These are phyloP conservation scores for Mythimna albipuncta DNA, from an alignment of 2,888 invertebrate genomes.

Conservation along the genomic window DNA sequence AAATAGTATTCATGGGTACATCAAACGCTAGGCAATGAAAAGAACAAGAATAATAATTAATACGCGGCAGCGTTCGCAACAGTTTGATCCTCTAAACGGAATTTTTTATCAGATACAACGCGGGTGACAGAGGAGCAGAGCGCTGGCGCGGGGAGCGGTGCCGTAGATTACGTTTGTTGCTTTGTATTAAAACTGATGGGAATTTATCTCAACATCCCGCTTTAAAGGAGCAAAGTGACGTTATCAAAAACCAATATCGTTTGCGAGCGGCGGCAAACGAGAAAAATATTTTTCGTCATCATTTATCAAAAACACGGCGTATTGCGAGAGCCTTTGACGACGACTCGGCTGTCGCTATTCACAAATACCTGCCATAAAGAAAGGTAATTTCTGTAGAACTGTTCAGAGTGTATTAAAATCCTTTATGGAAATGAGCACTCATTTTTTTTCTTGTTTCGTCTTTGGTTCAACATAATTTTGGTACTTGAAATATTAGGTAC, in stretches of 20 bases:
- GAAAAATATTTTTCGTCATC: conserved; percentile 69
- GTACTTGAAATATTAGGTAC: not conserved
- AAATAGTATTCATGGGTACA: conserved; percentile 14
- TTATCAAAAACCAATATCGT: conserved; percentile 74
- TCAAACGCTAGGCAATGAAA: conserved; percentile 30
- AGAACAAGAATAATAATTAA: conserved; percentile 49
- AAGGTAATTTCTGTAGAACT: conserved; percentile 73
- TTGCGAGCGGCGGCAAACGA: conserved; percentile 45
- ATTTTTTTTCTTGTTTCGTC: conserved; percentile 47
- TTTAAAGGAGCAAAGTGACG: conserved; percentile 67
- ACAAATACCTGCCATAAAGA: conserved; percentile 62
- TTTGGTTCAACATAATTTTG: conserved; percentile 18
- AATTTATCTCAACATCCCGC: conserved; percentile 64
- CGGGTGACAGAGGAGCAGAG: not conserved
- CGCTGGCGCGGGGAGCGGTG: conserved; percentile 12
- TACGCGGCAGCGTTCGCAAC: conserved; percentile 31
- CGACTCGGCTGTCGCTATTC: conserved; percentile 65
- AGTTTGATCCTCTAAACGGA: conserved; percentile 52
- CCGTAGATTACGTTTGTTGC: conserved; percentile 63
- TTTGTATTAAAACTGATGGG: conserved; percentile 65
- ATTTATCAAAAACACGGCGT: conserved; percentile 72
- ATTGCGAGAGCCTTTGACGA: conserved; percentile 65
- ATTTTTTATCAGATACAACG: conserved; percentile 50
- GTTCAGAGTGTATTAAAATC: conserved; percentile 67
- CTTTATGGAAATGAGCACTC: conserved; percentile 61